Evolutionary conservation across 2,888 invertebrate species (phyloP), one percentile per base, ranked within the genome.

Genomic region (Nyleta sp.): DNA sequence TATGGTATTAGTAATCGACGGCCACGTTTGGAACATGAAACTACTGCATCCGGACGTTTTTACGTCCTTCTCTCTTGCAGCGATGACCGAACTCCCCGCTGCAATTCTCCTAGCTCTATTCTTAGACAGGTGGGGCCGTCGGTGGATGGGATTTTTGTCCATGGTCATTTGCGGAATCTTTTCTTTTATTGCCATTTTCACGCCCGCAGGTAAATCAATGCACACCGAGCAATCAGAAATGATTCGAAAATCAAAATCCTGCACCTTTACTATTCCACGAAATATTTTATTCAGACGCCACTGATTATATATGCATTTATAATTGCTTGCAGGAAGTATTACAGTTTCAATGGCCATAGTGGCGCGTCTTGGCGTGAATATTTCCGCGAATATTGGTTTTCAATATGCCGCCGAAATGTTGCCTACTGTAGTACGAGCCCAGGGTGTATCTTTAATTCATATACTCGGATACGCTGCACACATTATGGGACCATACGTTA

Each of bases 381-480:
- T 97, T 57, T 95, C 97, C 0, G 97, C 97, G 90, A 97, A 97
- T 91, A 97, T 97, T 81, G 97, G 97, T 0, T 93, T 97, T 3
- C 97, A 97, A 83, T 97, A 97, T 90, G 97, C 96, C 0, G 97
- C 97, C 0, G 97, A 97, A 88, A 90, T 97, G 11, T 88, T 97
- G 8, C 97, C 97, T 0, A 97, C 97, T 0, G 96, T 97, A 0
- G 96, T 97, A 0, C 90, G 97, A 48, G 97, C 96, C 0, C 96
- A 97, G 87, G 97, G 96, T 0, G 96, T 97, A 0, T 96, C 96
- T 0, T 91, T 96, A 13, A 95, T 96, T 57, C 96, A 97, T 85
- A 96, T 96, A 68, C 96, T 96, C 95, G 97, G 97, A 35, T 96
- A 96, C 83, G 95, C 96, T 0, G 95, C 96, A 0, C 95, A 95